Evolutionary conservation across 1,140 invertebrate species (phyloP), one percentile per base, ranked within the genome.

Genomic region (Aphelenchoides fujianensis): DNA sequence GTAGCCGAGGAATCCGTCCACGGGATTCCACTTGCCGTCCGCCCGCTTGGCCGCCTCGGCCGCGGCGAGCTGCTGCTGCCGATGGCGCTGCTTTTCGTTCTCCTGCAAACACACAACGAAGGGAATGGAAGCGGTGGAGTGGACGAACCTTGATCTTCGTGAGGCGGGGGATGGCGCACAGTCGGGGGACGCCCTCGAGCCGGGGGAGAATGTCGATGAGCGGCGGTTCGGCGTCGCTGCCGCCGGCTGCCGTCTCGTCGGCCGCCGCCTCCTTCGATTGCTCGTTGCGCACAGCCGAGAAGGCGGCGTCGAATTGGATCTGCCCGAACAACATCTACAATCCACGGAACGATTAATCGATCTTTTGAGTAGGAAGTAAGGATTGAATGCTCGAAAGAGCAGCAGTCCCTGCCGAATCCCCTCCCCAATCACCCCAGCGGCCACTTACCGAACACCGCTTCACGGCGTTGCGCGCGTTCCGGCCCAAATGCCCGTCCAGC

Each of bases 381-480:
- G 41, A 70, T n/a, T 1, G 32, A 7, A 16, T n/a, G n/a, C n/a
- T n/a, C n/a, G n/a, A n/a, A n/a, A n/a, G n/a, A n/a, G n/a, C n/a
- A n/a, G n/a, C n/a, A n/a, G n/a, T n/a, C n/a, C n/a, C n/a, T n/a
- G n/a, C n/a, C n/a, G n/a, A n/a, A 68, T 53, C 19, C 19, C 52
- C 2, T 53, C 12, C 27, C 27, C 19, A 53, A 53, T 1, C 2
- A 19, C 1, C 0, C 48, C 1, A 16, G 41, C 48, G 19, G 0
- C 30, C 7, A 16, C 69, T 67, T 37, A 70, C 69, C 2, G 68
- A 35, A 32, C 63, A 61, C 23, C 69, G 31, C 12, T 67, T 69
- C 9, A 70, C 69, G n/a, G 30, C 66, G 23, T 32, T 64, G n/a
- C 53, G 54, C 1, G 76, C 78, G 53, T 79, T 80, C 57, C 68